These are phyloP conservation scores for Synanthedon vespiformis DNA, from an alignment of 2,888 invertebrate genomes.

Conservation along the genomic window DNA sequence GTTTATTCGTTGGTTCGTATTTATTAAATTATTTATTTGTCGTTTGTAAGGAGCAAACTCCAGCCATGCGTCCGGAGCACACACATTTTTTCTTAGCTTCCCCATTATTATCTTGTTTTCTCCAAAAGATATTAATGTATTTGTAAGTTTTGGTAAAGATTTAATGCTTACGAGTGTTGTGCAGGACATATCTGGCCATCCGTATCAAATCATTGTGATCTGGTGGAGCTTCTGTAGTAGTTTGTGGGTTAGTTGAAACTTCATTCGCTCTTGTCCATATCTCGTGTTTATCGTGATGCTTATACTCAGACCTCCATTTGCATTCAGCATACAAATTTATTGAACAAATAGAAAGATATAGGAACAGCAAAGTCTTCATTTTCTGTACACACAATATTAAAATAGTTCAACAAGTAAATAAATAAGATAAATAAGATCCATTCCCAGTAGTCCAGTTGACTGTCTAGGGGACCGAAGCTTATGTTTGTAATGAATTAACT, in stretches of 20 bases:
- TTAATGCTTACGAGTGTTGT: slow-evolving; percentile 71
- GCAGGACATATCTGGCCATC: slow-evolving; percentile 80
- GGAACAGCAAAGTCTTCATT: slow-evolving; percentile 7
- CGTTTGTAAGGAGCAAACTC: no score
- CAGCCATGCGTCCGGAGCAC: no score
- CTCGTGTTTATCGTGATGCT: slow-evolving; percentile 2
- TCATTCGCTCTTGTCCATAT: slow-evolving; percentile 25
- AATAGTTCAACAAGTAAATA: background rate
- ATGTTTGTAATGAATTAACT: no score
- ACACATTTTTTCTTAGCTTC: no score
- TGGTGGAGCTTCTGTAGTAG: slow-evolving; percentile 54
- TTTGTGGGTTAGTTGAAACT: slow-evolving; percentile 16
- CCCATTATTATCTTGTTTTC: no score
- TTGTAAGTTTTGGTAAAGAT: background rate
- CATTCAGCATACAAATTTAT: slow-evolving; percentile 20
- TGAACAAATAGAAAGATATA: slow-evolving; percentile 13
- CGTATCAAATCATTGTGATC: slow-evolving; percentile 72
- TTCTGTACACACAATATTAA: background rate
- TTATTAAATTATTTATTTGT: no score
- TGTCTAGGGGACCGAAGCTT: no score
- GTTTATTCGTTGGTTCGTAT: no score
- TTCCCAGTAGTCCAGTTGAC: no score
- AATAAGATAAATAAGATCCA: no score
- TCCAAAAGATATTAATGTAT: background rate
- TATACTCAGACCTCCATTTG: slow-evolving; percentile 15